These are phyloP conservation scores for Delia radicum DNA, from an alignment of 1,140 invertebrate genomes.

Conservation along the genomic window DNA sequence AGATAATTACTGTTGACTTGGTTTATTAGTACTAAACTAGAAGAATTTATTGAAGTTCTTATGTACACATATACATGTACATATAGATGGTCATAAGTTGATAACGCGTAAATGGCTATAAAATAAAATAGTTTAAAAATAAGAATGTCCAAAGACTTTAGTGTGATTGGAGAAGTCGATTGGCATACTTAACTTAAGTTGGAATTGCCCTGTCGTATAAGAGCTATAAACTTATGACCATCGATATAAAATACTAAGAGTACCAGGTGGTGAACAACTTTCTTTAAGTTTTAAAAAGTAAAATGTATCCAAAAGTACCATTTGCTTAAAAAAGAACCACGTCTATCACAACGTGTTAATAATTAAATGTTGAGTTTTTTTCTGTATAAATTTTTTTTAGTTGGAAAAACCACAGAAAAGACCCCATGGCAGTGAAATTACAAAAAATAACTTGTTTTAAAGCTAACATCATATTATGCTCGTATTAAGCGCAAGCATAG, in stretches of 20 bases:
- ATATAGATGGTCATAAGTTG: no score
- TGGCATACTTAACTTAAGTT: not conserved
- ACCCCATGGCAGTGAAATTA: no score
- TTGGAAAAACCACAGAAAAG: no score
- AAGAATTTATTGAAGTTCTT: not conserved
- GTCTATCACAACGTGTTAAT: not conserved
- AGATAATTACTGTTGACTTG: not conserved
- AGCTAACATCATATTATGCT: no score
- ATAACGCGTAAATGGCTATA: no score
- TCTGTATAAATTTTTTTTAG: not conserved
- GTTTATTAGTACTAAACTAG: not conserved
- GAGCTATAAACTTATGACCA: not conserved
- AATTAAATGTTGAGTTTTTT: not conserved
- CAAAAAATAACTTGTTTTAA: no score
- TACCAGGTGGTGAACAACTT: not conserved
- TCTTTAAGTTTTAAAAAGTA: not conserved
- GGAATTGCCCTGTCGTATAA: not conserved
- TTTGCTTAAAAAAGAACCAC: no score
- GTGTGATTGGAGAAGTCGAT: not conserved
- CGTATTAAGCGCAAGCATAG: no score
- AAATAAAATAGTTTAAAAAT: no score
- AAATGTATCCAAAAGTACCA: not conserved
- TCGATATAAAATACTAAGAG: not conserved
- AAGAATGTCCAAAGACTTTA: no score
- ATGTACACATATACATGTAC: not conserved